Evolutionary conservation across 2,797 vertebrate species (phyloP).

Genomic region (Botia kubotai): DNA sequence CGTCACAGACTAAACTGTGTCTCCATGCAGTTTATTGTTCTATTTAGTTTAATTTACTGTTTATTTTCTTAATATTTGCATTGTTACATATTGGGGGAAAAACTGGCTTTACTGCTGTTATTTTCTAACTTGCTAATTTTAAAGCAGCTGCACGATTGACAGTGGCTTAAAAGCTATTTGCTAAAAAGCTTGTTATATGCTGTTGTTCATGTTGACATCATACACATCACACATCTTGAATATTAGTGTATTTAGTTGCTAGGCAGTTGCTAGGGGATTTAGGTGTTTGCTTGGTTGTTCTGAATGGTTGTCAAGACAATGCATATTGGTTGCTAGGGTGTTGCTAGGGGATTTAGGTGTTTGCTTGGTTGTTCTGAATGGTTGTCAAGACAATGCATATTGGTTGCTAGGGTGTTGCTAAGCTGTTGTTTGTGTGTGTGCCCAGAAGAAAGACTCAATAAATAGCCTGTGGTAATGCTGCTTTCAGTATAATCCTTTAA

Average conservation of each 20-base stretch:
- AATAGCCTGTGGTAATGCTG: no score
- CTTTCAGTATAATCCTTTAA: no score
- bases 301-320: neutral
- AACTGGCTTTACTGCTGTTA: neutral
- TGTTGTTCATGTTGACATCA: no score
- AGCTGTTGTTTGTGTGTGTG: neutral
- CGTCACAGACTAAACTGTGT: neutral
- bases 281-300: neutral
- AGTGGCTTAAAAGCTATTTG: no score
- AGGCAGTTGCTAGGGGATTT: neutral
- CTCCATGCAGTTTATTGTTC: neutral
- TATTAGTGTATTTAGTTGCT: neutral
- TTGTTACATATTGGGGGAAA: no score
- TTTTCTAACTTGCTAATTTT: neutral
- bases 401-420: neutral
- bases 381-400: neutral
- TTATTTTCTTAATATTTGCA: no score
- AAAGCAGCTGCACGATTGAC: no score
- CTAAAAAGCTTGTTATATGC: no score
- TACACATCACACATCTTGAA: neutral
- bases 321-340: neutral
- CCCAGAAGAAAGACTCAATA: no score
- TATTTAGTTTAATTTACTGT: no score
- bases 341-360: neutral
- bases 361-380: neutral